Conservation (phyloP, 2,797 vertebrate genomes). For the Pteropus rufus region DNA sequence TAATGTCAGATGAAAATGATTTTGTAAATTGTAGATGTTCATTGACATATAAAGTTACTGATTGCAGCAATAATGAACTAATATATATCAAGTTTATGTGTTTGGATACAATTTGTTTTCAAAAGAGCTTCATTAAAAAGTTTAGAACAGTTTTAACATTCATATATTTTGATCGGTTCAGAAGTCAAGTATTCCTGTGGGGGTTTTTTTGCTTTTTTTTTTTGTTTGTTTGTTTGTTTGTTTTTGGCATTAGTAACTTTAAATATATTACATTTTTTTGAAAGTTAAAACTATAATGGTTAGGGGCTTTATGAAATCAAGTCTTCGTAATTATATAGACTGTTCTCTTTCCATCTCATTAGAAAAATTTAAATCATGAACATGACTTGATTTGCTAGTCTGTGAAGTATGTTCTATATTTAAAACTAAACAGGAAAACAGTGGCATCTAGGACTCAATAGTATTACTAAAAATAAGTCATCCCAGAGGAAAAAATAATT, state of each 20-base stretch:
- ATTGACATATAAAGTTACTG: background rate
- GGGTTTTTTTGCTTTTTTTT: background rate
- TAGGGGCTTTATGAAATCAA: background rate
- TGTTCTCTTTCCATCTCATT: background rate
- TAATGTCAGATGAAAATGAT: background rate
- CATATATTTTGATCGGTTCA: background rate
- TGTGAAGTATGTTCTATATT: background rate
- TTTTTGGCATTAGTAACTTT: background rate
- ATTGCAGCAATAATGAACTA: background rate
- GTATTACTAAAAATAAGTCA: background rate
- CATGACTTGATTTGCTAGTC: conserved; percentile 12
- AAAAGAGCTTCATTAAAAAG: conserved; percentile 26
- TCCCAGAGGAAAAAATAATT: background rate
- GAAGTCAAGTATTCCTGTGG: background rate
- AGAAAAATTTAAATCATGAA: conserved; percentile 12
- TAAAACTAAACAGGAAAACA: conserved; percentile 19
- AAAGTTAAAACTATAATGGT: background rate
- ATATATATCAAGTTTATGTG: background rate
- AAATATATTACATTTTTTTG: background rate
- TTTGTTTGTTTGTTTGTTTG: background rate
- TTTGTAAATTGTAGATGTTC: conserved; percentile 27
- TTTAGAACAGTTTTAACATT: background rate
- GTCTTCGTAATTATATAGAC: background rate
- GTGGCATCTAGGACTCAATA: background rate
- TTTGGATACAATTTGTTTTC: background rate